Evolutionary conservation across 1,140 invertebrate genomes (phyloP).

Genomic region (Drosophila funebris): DNA sequence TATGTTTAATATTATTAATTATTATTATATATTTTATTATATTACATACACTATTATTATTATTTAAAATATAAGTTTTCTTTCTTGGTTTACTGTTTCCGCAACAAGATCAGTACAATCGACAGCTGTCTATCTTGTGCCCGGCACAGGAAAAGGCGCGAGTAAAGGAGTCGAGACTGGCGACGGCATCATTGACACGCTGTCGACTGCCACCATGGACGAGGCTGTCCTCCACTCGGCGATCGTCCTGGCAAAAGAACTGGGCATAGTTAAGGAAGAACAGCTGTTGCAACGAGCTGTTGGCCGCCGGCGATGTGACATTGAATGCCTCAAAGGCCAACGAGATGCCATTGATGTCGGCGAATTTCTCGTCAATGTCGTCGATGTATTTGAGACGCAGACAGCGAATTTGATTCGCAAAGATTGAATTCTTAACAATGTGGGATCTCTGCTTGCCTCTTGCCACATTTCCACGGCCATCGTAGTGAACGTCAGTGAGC

Average conservation of each 20-base stretch:
- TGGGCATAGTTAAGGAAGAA: constrained; percentile 60
- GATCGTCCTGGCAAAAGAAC: constrained; percentile 43
- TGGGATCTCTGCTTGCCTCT: fast-evolving
- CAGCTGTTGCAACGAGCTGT: not conserved
- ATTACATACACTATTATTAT: no score
- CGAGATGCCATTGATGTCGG: constrained; percentile 44
- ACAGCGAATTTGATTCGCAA: not conserved
- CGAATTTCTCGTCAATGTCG: constrained; percentile 41
- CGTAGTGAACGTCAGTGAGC: not conserved
- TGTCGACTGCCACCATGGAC: constrained; percentile 33
- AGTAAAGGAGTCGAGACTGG: constrained; percentile 11
- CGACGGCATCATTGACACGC: constrained; percentile 54
- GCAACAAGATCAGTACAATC: constrained; percentile 34
- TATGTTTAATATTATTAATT: no score
- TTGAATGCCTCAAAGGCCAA: constrained; percentile 44
- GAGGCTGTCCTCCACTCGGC: not conserved
- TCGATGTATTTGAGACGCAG: not conserved
- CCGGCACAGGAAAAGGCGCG: constrained; percentile 5
- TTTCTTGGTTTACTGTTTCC: no score
- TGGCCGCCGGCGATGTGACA: not conserved
- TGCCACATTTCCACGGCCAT: constrained; percentile 8
- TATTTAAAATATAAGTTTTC: no score
- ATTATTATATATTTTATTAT: no score
- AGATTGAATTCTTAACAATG: not conserved
- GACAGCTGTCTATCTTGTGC: not conserved